These are phyloP conservation scores for Strigamia maritima DNA, from an alignment of 2,888 invertebrate species.

Conservation along the genomic window DNA sequence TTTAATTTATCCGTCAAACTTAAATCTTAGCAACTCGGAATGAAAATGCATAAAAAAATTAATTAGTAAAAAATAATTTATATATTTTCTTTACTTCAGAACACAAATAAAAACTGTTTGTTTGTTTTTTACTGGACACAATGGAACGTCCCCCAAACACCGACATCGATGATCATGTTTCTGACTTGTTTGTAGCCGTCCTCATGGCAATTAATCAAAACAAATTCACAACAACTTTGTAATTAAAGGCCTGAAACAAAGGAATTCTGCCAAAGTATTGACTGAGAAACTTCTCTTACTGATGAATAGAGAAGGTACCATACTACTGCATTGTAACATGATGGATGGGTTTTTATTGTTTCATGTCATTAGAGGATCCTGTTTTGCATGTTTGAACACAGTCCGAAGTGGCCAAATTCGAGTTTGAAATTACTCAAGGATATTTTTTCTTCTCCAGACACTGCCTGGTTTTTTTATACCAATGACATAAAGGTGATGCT, in stretches of 20 bases:
- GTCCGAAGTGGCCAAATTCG: constrained; percentile 75
- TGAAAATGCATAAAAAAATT: too few species aligned
- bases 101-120: constrained; percentile 78
- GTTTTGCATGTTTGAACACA: constrained; percentile 75
- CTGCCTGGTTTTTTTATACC: constrained; percentile 85
- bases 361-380: constrained; percentile 71
- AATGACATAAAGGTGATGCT: constrained; percentile 91
- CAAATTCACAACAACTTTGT: constrained; percentile 50
- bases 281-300: constrained; percentile 84
- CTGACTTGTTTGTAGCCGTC: constrained; percentile 77
- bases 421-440: constrained; percentile 85
- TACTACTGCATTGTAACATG: too few species aligned
- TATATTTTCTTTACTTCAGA: constrained; percentile 60
- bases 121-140: constrained; percentile 72
- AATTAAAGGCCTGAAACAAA: constrained; percentile 49
- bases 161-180: constrained; percentile 78
- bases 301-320: constrained; percentile 81
- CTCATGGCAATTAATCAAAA: constrained; percentile 79
- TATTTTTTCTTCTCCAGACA: constrained; percentile 72
- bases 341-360: neutral
- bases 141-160: constrained; percentile 77
- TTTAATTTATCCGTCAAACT: too few species aligned
- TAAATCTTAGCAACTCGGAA: too few species aligned
- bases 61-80: constrained; percentile 36
- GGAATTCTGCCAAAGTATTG: constrained; percentile 73